Percentiles rank a stretch among this genome's conserved stretches.
These are phyloP conservation scores for Lophochroa leadbeateri DNA, from an alignment of 2,113 vertebrate species.

Conservation along the genomic window DNA sequence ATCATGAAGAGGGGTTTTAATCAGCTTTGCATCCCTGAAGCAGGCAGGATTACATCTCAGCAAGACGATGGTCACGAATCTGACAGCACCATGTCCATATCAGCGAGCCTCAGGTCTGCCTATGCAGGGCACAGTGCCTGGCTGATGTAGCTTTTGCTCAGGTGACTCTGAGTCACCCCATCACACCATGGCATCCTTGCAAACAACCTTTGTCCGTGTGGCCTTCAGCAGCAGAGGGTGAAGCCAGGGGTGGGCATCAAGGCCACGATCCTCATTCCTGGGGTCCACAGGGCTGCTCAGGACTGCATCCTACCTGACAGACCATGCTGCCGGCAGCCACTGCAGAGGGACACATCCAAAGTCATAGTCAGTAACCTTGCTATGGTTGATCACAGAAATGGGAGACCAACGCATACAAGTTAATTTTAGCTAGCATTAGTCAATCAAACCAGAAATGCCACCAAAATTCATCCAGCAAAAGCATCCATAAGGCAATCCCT, in stretches of 20 bases:
- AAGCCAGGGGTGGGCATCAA: neutral
- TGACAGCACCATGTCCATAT: neutral
- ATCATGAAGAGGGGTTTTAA: neutral
- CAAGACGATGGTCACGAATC: neutral
- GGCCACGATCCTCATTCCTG: neutral
- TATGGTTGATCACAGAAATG: neutral
- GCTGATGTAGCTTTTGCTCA: neutral
- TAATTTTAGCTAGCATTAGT: neutral
- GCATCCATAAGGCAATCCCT: neutral
- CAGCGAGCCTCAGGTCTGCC: neutral
- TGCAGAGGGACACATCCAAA: too few species aligned
- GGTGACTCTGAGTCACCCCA: neutral
- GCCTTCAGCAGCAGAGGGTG: neutral
- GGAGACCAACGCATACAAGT: rapidly evolving
- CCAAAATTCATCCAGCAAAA: neutral
- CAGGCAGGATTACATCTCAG: neutral
- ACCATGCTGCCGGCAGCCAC: neutral
- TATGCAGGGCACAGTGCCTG: neutral
- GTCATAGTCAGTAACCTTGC: neutral
- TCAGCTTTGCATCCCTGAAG: neutral
- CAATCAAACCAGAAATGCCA: neutral
- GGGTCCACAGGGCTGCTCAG: neutral
- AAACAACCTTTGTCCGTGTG: rapidly evolving
- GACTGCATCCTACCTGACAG: neutral
- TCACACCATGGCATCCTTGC: rapidly evolving